These are phyloP conservation scores for Anguilla rostrata DNA, from an alignment of 2,113 vertebrate species.

Conservation along the genomic window DNA sequence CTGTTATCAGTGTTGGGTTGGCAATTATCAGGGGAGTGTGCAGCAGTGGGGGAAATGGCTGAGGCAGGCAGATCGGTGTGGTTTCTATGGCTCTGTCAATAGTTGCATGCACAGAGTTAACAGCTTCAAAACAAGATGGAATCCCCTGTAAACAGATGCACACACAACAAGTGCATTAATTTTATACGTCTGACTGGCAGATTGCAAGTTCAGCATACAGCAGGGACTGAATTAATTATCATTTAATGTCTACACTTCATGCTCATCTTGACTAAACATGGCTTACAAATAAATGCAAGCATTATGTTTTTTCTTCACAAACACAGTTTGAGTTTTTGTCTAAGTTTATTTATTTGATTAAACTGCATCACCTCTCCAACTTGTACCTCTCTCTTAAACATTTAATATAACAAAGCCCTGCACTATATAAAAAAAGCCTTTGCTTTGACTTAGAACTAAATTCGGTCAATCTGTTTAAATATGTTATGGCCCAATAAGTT, in stretches of 20 bases:
- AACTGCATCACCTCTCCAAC: too few relatives aligned
- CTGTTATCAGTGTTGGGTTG: constrained; percentile 26
- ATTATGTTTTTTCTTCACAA: not conserved
- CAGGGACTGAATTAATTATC: not conserved
- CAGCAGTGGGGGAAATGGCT: constrained; percentile 7
- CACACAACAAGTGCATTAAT: constrained; percentile 24
- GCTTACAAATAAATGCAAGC: not conserved
- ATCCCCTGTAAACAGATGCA: constrained; percentile 29
- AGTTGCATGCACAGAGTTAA: not conserved
- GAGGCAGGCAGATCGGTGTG: constrained; percentile 14
- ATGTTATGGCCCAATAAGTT: too few relatives aligned
- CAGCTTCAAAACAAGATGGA: constrained; percentile 32
- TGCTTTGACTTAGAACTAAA: too few relatives aligned
- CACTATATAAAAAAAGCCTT: too few relatives aligned
- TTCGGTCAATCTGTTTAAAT: too few relatives aligned
- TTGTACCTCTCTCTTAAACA: too few relatives aligned
- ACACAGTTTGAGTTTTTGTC: not conserved
- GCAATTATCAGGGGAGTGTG: constrained; percentile 10
- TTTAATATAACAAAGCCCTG: too few relatives aligned
- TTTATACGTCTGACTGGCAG: not conserved
- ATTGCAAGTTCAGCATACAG: not conserved
- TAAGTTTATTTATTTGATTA: too few relatives aligned
- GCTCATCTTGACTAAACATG: not conserved
- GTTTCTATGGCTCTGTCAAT: constrained; percentile 34
- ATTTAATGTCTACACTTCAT: not conserved